These are phyloP conservation scores for Meiosimyza decipiens DNA, from an alignment of 2,888 invertebrate genomes.

Conservation along the genomic window DNA sequence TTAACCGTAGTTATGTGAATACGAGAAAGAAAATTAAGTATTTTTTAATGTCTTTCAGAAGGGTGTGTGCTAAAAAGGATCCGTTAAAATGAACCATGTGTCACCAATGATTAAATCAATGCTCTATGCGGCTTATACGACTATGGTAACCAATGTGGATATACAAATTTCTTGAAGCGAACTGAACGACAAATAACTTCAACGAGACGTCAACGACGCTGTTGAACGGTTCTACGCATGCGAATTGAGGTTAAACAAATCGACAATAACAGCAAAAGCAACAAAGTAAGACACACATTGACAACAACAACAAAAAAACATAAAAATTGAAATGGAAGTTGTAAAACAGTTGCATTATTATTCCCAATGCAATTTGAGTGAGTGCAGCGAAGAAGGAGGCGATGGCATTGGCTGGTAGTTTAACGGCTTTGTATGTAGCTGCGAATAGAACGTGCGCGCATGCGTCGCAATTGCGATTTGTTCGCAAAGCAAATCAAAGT, in stretches of 20 bases:
- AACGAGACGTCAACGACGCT: neutral
- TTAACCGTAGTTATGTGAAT: no score
- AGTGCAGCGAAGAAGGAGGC: neutral
- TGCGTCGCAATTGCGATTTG: conserved; percentile 45
- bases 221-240: conserved; percentile 40
- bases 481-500: conserved; percentile 8
- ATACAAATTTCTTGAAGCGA: neutral
- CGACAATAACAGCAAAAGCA: neutral
- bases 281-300: conserved; percentile 20
- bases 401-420: conserved; percentile 7
- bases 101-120: conserved; percentile 32
- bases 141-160: neutral
- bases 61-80: conserved; percentile 20
- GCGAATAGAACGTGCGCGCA: conserved; percentile 51
- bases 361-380: conserved; percentile 10
- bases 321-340: conserved; percentile 17
- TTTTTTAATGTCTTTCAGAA: no score
- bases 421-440: neutral
- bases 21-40: no score
- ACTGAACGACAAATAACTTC: neutral
- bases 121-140: neutral
- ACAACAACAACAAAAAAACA: neutral
- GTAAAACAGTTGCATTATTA: conserved; percentile 23
- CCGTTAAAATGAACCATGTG: conserved; percentile 34
- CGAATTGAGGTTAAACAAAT: conserved; percentile 59